A percentile compares a stretch with the other conserved stretches of the same genome.
Evolutionary conservation across 30 jellyfish, hydroid and myxozoan species (phyloP).

Genomic region (Hydractinia echinata): DNA sequence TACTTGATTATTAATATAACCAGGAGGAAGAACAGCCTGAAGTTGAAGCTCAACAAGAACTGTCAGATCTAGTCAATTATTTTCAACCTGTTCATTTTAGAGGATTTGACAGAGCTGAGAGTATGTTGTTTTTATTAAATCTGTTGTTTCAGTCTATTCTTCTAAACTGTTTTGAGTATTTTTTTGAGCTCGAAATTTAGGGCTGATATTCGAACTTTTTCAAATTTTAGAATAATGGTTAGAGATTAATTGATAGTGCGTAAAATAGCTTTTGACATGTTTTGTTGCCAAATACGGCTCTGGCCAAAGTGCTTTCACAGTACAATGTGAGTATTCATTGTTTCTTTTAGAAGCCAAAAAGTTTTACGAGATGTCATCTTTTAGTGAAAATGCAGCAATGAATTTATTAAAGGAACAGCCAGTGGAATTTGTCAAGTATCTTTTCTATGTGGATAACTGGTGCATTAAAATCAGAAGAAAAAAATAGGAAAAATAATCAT

Average conservation of each 20-base stretch:
- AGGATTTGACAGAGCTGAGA: conserved; percentile 90
- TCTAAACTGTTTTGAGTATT: too few relatives aligned
- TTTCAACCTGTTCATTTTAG: conserved; percentile 98
- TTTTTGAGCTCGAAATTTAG: too few relatives aligned
- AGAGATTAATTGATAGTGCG: too few relatives aligned
- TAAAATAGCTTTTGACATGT: too few relatives aligned
- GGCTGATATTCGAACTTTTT: too few relatives aligned
- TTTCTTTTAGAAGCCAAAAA: conserved; percentile 54
- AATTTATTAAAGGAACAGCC: conserved; percentile 90
- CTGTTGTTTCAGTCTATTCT: too few relatives aligned
- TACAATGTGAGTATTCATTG: too few relatives aligned
- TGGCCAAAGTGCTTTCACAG: too few relatives aligned
- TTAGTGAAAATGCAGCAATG: conserved; percentile 95
- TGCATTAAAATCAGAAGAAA: too few relatives aligned
- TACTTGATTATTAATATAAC: neutral
- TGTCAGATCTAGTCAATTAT: conserved; percentile 92
- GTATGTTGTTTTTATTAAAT: conserved; percentile 36
- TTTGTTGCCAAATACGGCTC: too few relatives aligned
- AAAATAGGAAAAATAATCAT: too few relatives aligned
- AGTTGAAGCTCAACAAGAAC: conserved; percentile 93
- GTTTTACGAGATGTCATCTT: conserved; percentile 91
- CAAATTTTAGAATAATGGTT: too few relatives aligned
- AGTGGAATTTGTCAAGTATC: conserved; percentile 95
- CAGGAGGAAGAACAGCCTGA: conserved; percentile 96
- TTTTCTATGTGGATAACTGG: conserved; percentile 14